Evolutionary conservation across 2,888 invertebrate species (phyloP).

Genomic region (Drosophila melanosoma): DNA sequence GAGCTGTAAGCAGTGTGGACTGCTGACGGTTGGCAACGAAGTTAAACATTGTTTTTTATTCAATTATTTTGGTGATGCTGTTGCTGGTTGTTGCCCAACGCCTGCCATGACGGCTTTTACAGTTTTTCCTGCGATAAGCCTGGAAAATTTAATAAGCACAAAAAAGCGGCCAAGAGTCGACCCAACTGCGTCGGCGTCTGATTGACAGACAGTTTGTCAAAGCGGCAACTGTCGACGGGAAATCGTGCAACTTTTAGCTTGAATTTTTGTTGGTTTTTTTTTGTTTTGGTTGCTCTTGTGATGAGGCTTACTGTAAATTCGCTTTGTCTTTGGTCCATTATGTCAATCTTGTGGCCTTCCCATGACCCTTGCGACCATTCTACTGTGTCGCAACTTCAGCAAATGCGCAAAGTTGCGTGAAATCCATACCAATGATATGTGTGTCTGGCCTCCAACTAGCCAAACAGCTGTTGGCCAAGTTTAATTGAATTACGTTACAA

Average conservation of each 20-base stretch:
- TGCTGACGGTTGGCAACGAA: slow-evolving; percentile 65
- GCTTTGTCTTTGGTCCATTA: slow-evolving; percentile 19
- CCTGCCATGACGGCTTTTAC: slow-evolving; percentile 53
- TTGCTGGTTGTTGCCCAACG: slow-evolving; percentile 49
- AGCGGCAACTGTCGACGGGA: slow-evolving; percentile 23
- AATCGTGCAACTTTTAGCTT: slow-evolving; percentile 15
- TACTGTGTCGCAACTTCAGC: slow-evolving; percentile 40
- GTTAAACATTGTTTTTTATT: slow-evolving; percentile 68
- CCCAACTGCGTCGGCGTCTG: slow-evolving; percentile 31
- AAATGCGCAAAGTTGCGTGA: slow-evolving; percentile 41
- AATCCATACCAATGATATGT: slow-evolving; percentile 8
- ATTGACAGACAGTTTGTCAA: slow-evolving; percentile 67
- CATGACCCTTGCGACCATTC: background rate
- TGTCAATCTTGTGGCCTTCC: slow-evolving; percentile 24
- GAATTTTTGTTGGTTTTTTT: slow-evolving; percentile 32
- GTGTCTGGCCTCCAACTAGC: background rate
- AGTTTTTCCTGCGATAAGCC: slow-evolving; percentile 62
- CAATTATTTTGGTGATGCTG: slow-evolving; percentile 66
- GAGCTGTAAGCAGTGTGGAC: slow-evolving; percentile 25
- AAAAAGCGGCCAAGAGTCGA: slow-evolving; percentile 38
- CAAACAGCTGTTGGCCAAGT: slow-evolving; percentile 57
- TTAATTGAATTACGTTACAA: slow-evolving; percentile 68
- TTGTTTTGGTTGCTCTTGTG: slow-evolving; percentile 30
- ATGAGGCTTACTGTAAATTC: slow-evolving; percentile 24
- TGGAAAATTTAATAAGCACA: slow-evolving; percentile 71